Evolutionary conservation across 1,140 invertebrate species (phyloP).

Genomic region (Ridgeia piscesae): DNA sequence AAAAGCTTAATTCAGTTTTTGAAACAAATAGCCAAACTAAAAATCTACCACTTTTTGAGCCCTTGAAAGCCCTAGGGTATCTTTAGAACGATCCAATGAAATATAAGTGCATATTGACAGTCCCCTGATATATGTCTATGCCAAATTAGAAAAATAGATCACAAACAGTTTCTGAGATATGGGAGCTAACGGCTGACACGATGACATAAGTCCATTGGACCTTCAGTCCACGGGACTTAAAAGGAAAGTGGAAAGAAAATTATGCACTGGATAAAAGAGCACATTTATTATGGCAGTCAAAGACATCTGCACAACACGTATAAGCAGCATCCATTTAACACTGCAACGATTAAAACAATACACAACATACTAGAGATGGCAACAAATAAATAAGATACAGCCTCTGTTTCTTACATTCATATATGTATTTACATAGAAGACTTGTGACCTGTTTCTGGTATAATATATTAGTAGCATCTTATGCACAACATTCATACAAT

Average conservation of each 20-base stretch:
- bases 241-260: not conserved
- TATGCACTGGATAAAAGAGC: not conserved
- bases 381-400: not conserved
- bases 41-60: no score
- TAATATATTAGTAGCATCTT: constrained; percentile 1
- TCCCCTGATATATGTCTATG: no score
- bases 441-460: not conserved
- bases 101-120: no score
- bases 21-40: no score
- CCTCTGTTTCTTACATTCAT: not conserved
- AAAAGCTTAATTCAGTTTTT: no score
- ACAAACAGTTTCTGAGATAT: no score
- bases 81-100: no score
- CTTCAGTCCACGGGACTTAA: no score
- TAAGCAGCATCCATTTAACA: not conserved
- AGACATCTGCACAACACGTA: not conserved
- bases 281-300: not conserved
- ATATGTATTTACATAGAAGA: not conserved
- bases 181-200: no score
- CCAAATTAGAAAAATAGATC: no score
- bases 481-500: not conserved
- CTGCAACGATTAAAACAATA: constrained; percentile 6
- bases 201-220: no score
- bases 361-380: not conserved
- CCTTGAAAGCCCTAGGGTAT: no score